phyloP scores from a whole-genome alignment of 2,888 invertebrate genomes.

The Drosophila stalkeri region DNA sequence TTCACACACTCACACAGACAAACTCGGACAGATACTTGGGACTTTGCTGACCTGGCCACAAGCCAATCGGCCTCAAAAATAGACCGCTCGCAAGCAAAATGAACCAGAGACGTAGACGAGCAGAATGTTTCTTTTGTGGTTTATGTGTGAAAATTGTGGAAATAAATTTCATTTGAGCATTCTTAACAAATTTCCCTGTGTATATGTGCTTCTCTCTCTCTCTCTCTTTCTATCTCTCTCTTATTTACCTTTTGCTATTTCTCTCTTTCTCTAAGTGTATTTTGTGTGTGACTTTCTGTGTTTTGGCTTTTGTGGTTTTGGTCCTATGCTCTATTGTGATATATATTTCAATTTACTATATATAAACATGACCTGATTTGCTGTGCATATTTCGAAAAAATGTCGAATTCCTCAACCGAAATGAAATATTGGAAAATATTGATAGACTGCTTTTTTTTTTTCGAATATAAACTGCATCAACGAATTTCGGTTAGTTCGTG shows the following conservation, averaged over 20 bases:
- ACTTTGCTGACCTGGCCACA: conserved; percentile 33
- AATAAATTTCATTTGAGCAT: conserved; percentile 62
- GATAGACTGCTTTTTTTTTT: conserved; percentile 8
- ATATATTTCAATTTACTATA: conserved; percentile 75
- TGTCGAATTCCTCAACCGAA: background rate
- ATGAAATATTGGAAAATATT: conserved; percentile 27
- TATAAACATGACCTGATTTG: conserved; percentile 19
- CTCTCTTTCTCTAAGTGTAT: background rate
- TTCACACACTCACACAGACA: conserved; percentile 1
- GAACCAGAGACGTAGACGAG: conserved; percentile 3
- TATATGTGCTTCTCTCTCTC: conserved; percentile 3
- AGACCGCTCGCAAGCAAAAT: conserved; percentile 37
- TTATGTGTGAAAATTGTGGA: conserved; percentile 36
- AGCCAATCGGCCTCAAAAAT: conserved; percentile 54
- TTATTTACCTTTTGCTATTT: background rate
- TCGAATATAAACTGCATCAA: conserved; percentile 12
- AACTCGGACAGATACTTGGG: conserved; percentile 2
- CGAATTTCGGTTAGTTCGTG: background rate
- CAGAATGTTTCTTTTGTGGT: conserved; percentile 51
- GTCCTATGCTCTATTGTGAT: conserved; percentile 34
- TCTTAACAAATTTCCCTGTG: conserved; percentile 32
- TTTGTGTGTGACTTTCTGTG: conserved; percentile 17
- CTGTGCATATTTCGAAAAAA: background rate
- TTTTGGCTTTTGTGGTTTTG: conserved; percentile 33
- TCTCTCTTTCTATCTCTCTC: background rate